A percentile compares a stretch with the other conserved stretches of the same genome.
Evolutionary conservation across 1,140 invertebrate species (phyloP).

Genomic region (Diploscapter pachys): DNA sequence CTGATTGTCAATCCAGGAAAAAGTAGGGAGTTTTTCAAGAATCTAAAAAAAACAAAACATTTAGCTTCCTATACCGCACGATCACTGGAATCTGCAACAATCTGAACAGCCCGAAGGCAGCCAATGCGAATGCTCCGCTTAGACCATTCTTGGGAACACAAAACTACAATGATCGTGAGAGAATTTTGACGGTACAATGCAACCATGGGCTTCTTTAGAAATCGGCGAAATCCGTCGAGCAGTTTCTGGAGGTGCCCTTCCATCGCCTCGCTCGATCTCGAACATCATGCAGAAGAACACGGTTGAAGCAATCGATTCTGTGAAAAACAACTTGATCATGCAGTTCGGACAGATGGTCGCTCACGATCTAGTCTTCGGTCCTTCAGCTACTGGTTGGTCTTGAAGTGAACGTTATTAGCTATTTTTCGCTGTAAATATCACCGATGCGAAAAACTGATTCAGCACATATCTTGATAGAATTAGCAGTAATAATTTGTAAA

Average conservation of each 20-base stretch:
- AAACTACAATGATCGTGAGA: conserved; percentile 31
- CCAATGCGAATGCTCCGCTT: conserved; percentile 52
- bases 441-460: no score
- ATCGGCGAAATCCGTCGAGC: conserved; percentile 23
- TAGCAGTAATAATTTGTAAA: no score
- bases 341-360: conserved; percentile 34
- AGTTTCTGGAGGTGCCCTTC: conserved; percentile 11
- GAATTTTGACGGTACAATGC: no score
- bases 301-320: conserved; percentile 14
- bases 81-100: conserved; percentile 85
- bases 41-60: conserved; percentile 5
- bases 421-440: no score
- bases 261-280: conserved; percentile 28
- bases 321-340: conserved; percentile 22
- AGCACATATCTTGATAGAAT: no score
- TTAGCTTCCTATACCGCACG: conserved; percentile 62
- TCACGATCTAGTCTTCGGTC: conserved; percentile 34
- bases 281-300: conserved; percentile 25
- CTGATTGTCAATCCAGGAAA: no score
- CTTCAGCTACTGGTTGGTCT: no score
- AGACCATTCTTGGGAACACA: conserved; percentile 22
- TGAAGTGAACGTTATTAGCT: no score
- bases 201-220: neutral
- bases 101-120: conserved; percentile 75
- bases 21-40: no score